Conservation (phyloP, 2,113 vertebrate genomes). For the Sylvietta virens region DNA sequence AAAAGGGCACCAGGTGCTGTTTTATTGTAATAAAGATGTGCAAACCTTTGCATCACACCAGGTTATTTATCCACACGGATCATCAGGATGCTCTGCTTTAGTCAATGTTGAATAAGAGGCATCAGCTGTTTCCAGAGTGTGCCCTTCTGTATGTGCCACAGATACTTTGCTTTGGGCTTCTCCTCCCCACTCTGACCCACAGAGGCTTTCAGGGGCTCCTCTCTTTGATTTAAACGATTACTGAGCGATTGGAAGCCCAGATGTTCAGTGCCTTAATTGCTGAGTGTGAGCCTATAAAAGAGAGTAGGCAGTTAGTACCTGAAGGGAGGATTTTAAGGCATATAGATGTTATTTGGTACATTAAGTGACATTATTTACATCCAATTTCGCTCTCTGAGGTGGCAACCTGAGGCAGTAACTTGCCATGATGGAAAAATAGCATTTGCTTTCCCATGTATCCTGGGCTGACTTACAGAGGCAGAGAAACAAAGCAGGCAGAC, state of each 20-base stretch:
- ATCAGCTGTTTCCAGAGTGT: conserved; percentile 48
- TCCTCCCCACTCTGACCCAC: conserved; percentile 26
- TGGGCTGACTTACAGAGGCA: background rate
- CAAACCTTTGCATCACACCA: conserved; percentile 52
- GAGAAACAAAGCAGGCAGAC: background rate
- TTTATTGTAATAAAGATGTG: conserved; percentile 65
- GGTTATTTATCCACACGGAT: conserved; percentile 55
- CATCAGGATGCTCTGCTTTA: conserved; percentile 27
- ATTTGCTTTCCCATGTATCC: background rate
- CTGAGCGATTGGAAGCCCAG: conserved; percentile 19
- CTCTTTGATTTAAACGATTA: conserved; percentile 50
- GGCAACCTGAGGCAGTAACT: background rate
- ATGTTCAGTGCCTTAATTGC: conserved; percentile 53
- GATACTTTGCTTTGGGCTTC: conserved; percentile 45
- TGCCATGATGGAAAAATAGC: background rate
- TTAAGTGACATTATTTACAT: conserved; percentile 51
- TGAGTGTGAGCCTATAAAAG: conserved; percentile 22
- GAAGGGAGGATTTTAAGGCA: conserved; percentile 35
- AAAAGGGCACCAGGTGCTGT: conserved; percentile 63
- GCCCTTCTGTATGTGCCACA: conserved; percentile 8
- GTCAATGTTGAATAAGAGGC: conserved; percentile 55
- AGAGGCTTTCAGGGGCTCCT: conserved; percentile 21
- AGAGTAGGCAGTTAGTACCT: conserved; percentile 24
- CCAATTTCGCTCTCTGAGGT: conserved; percentile 22
- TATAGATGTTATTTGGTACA: conserved; percentile 40